Evolutionary conservation across 2,888 invertebrate species (phyloP).

Genomic region (Sinhomidia bicolor): DNA sequence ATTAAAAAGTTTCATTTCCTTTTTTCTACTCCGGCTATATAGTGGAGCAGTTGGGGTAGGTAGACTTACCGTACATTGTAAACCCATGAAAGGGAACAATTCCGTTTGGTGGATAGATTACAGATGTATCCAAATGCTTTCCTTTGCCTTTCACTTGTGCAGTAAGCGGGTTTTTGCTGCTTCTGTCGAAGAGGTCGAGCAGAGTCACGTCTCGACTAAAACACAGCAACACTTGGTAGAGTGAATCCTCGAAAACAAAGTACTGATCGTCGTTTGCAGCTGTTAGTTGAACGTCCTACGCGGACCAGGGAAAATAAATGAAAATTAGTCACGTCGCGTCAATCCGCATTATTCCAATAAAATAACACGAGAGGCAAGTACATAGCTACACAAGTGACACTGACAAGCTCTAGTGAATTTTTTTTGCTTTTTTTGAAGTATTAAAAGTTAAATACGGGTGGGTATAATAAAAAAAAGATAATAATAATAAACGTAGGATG

Average conservation of each 20-base stretch:
- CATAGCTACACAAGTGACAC: no score
- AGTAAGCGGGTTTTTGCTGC: constrained; percentile 86
- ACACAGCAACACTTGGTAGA: constrained; percentile 95
- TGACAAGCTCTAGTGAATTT: no score
- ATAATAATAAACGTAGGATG: no score
- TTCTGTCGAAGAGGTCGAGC: constrained; percentile 86
- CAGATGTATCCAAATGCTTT: constrained; percentile 85
- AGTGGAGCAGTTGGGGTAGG: no score
- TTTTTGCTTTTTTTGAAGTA: no score
- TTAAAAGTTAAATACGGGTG: no score
- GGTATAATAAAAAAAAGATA: no score
- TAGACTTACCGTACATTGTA: constrained; percentile 94
- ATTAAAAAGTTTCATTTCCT: no score
- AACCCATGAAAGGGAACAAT: constrained; percentile 98
- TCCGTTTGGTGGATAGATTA: constrained; percentile 95
- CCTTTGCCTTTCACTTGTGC: constrained; percentile 87
- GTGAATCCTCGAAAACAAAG: constrained; percentile 97
- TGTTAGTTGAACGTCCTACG: constrained; percentile 94
- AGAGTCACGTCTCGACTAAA: constrained; percentile 91
- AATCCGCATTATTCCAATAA: neutral
- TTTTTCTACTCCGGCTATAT: no score
- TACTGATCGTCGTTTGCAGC: constrained; percentile 99
- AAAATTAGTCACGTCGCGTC: neutral
- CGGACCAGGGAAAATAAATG: constrained; percentile 76
- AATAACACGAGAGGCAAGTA: no score